A percentile compares a stretch with the other conserved stretches of the same genome.
These are phyloP conservation scores for Drosophila infuscata DNA, from an alignment of 2,888 invertebrate species.

Conservation along the genomic window DNA sequence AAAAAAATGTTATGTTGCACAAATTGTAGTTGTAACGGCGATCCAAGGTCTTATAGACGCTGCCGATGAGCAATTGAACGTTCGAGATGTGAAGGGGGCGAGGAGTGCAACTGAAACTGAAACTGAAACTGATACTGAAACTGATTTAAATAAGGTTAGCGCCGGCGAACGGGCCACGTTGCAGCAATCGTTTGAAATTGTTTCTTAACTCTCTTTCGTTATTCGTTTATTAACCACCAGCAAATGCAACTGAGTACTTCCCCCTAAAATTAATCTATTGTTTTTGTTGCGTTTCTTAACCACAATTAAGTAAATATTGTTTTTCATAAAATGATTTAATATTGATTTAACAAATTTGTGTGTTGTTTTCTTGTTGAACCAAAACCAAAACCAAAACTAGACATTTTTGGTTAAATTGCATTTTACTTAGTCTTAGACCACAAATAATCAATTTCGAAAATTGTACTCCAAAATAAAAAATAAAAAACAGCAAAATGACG, in stretches of 20 bases:
- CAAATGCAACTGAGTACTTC: constrained; percentile 33
- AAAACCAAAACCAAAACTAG: constrained; percentile 22
- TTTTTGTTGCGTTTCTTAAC: constrained; percentile 34
- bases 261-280: constrained; percentile 32
- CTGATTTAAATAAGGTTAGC: constrained; percentile 84
- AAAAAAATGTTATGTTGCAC: neutral
- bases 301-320: constrained; percentile 32
- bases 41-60: constrained; percentile 86
- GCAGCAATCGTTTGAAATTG: constrained; percentile 60
- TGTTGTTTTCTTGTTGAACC: constrained; percentile 10
- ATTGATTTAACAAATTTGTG: constrained; percentile 25
- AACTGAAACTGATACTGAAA: constrained; percentile 76
- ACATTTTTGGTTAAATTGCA: constrained; percentile 9
- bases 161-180: constrained; percentile 45
- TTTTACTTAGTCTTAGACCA: neutral
- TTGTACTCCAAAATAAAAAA: neutral
- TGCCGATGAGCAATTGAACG: constrained; percentile 85
- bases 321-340: constrained; percentile 20
- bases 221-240: constrained; percentile 57
- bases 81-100: constrained; percentile 84
- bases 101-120: constrained; percentile 79
- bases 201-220: constrained; percentile 53
- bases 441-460: constrained; percentile 3
- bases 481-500: constrained; percentile 72
- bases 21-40: constrained; percentile 84